Percentiles rank a stretch among this genome's conserved stretches.
These are phyloP conservation scores for Doryteuthis pealeii DNA, from an alignment of 1,140 invertebrate genomes.

Conservation along the genomic window DNA sequence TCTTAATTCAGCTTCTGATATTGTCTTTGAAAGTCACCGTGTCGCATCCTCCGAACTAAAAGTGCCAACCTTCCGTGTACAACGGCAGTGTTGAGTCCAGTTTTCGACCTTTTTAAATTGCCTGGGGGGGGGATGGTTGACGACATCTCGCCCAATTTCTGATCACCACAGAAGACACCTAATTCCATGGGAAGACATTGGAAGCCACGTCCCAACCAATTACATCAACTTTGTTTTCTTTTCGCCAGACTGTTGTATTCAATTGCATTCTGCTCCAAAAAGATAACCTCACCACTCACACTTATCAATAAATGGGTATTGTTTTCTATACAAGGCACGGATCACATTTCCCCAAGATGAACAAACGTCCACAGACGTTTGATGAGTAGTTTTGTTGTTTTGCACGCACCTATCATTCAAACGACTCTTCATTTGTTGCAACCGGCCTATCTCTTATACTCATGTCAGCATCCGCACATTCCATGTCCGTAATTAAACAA, in stretches of 20 bases:
- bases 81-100: too few species aligned
- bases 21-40: too few species aligned
- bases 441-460: too few species aligned
- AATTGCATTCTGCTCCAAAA: slow-evolving; percentile 80
- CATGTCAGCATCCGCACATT: slow-evolving; percentile 68
- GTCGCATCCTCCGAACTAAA: too few species aligned
- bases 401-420: slow-evolving; percentile 78
- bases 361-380: slow-evolving; percentile 82
- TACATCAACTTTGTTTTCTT: slow-evolving; percentile 77
- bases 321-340: slow-evolving; percentile 79
- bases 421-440: slow-evolving; percentile 71
- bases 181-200: slow-evolving; percentile 85
- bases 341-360: slow-evolving; percentile 91
- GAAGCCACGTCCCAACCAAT: slow-evolving; percentile 88
- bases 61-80: too few species aligned
- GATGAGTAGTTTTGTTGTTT: slow-evolving; percentile 72
- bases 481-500: slow-evolving; percentile 55
- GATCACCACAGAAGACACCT: too few species aligned
- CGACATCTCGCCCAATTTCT: too few species aligned
- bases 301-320: slow-evolving; percentile 87
- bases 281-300: slow-evolving; percentile 80
- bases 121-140: too few species aligned
- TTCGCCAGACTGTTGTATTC: slow-evolving; percentile 76
- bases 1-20: too few species aligned
- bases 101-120: too few species aligned